A percentile compares a stretch with the other conserved stretches of the same genome.
phyloP scores from a whole-genome alignment of 2,888 invertebrate genomes.

The Chrysotoxum bicinctum region DNA sequence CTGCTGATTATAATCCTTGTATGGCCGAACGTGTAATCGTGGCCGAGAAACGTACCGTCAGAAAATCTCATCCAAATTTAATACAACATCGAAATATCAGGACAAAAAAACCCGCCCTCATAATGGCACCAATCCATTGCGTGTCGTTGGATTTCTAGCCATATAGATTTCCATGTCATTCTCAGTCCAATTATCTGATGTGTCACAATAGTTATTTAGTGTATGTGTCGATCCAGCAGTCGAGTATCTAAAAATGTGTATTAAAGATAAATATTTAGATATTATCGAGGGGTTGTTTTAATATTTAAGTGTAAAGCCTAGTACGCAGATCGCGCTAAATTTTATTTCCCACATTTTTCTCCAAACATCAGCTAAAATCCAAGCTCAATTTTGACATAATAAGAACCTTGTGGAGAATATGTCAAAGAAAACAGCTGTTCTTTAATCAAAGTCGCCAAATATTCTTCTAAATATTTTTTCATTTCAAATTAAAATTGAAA shows the following conservation, averaged over 20 bases:
- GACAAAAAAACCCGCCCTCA: constrained; percentile 83
- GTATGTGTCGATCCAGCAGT: constrained; percentile 91
- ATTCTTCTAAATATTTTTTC: no score
- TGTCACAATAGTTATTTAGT: constrained; percentile 92
- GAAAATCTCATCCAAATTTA: constrained; percentile 82
- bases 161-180: constrained; percentile 98
- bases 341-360: no score
- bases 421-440: no score
- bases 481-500: no score
- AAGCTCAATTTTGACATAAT: no score
- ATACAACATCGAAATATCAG: constrained; percentile 82
- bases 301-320: neutral
- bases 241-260: constrained; percentile 82
- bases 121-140: constrained; percentile 92
- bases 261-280: constrained; percentile 13
- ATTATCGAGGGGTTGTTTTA: neutral
- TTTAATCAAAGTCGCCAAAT: no score
- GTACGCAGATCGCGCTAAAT: no score
- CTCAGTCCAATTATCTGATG: constrained; percentile 96
- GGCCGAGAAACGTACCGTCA: constrained; percentile 80
- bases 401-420: no score
- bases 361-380: no score
- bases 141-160: constrained; percentile 93
- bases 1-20: constrained; percentile 73
- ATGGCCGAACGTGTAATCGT: constrained; percentile 72